Evolutionary conservation across 2,888 invertebrate genomes (phyloP).

Genomic region (Branchipolynoe longqiensis): DNA sequence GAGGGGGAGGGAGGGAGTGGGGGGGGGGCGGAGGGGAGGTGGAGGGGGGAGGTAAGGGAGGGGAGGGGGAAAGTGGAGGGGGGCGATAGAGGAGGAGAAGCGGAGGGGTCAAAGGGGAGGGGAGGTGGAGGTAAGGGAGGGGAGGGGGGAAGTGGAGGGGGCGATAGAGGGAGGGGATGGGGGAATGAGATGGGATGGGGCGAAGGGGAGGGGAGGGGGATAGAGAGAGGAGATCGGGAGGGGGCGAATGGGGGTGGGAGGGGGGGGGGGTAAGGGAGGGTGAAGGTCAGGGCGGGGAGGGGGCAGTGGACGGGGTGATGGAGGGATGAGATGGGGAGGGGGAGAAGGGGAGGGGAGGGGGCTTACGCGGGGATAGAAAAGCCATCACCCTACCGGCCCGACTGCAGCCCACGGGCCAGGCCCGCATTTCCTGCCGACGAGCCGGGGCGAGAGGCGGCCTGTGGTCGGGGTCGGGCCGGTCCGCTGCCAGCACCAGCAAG

Average conservation of each 20-base stretch:
- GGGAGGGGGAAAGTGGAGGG: no score
- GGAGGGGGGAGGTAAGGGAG: no score
- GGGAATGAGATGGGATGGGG: background rate
- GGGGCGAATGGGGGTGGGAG: background rate
- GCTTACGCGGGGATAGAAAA: conserved; percentile 17
- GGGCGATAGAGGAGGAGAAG: no score
- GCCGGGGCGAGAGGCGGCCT: background rate
- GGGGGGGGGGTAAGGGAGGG: background rate
- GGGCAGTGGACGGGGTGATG: background rate
- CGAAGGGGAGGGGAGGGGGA: background rate
- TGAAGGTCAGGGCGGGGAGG: background rate
- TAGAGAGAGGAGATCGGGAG: background rate
- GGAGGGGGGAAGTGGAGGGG: background rate
- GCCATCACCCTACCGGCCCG: background rate
- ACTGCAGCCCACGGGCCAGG: background rate
- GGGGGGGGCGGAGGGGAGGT: no score
- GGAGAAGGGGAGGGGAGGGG: background rate
- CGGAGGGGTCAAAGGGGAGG: no score
- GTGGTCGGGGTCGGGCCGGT: background rate
- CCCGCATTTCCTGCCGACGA: conserved; percentile 10
- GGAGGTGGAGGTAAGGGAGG: background rate
- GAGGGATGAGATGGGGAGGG: background rate
- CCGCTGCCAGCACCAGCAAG: conserved; percentile 2
- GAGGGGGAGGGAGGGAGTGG: background rate
- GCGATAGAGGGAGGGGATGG: background rate